These are phyloP conservation scores for Conistra vaccinii DNA, from an alignment of 2,888 invertebrate genomes.

Conservation along the genomic window DNA sequence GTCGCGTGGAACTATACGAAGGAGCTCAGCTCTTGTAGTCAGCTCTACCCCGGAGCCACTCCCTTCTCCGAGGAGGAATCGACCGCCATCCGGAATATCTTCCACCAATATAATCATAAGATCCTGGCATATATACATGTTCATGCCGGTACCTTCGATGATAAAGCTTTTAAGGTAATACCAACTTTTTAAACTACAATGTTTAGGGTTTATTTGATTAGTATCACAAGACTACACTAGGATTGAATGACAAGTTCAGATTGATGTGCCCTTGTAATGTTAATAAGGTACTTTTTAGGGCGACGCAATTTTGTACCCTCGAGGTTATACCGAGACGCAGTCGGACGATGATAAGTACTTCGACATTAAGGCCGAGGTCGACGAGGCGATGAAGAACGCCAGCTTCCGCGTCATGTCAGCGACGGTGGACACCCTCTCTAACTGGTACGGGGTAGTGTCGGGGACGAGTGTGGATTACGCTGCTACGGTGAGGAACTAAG, in stretches of 20 bases:
- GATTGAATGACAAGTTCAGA: not conserved
- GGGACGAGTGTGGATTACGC: slow-evolving; percentile 87
- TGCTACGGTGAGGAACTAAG: slow-evolving; percentile 71
- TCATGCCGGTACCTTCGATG: slow-evolving; percentile 74
- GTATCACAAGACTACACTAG: too few species aligned
- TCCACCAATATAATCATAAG: slow-evolving; percentile 81
- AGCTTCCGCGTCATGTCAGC: slow-evolving; percentile 78
- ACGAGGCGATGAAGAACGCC: slow-evolving; percentile 82
- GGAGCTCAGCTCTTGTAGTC: slow-evolving; percentile 76
- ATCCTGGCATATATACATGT: slow-evolving; percentile 82
- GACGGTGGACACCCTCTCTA: slow-evolving; percentile 77
- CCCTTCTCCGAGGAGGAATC: slow-evolving; percentile 84
- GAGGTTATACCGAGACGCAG: slow-evolving; percentile 76
- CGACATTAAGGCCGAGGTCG: slow-evolving; percentile 83
- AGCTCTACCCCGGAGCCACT: slow-evolving; percentile 77
- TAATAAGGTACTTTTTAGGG: slow-evolving; percentile 75
- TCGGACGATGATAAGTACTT: slow-evolving; percentile 83
- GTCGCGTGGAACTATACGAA: slow-evolving; percentile 77
- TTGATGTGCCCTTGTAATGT: too few species aligned
- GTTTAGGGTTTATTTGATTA: not conserved
- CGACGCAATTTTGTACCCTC: slow-evolving; percentile 84
- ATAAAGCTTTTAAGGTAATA: slow-evolving; percentile 74
- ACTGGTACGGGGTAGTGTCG: slow-evolving; percentile 81
- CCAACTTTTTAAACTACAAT: not conserved
- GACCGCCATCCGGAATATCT: slow-evolving; percentile 76